phyloP scores from a whole-genome alignment of 2,113 vertebrate genomes.

The Periophthalmodon schlosseri region DNA sequence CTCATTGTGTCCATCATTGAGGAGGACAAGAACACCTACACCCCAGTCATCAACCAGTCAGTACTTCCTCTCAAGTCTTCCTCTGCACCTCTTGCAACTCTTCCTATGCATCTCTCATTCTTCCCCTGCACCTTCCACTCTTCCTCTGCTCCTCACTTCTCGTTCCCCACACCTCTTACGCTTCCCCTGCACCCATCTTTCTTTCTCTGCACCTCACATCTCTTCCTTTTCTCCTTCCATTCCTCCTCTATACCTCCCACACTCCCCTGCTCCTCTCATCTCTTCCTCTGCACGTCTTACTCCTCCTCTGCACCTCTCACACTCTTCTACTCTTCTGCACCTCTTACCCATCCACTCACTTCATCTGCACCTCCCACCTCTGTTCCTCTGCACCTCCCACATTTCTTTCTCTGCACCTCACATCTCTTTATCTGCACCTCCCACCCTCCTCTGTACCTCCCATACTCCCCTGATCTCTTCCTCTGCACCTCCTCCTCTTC shows the following conservation, averaged over 20 bases:
- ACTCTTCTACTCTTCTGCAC: not conserved
- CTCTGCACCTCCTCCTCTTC: not conserved
- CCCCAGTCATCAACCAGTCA: conserved; percentile 93
- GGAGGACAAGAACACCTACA: conserved; percentile 95
- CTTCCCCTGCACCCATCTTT: not conserved
- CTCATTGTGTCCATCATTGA: conserved; percentile 98
- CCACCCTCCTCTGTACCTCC: not conserved
- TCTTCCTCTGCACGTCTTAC: not conserved
- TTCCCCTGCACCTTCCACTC: not conserved
- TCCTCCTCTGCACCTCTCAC: not conserved
- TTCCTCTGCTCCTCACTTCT: not conserved
- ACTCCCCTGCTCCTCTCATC: not conserved
- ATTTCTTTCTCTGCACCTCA: not conserved
- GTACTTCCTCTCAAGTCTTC: conserved; percentile 23
- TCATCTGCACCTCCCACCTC: not conserved
- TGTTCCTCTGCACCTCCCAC: not conserved
- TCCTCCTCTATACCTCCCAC: no score
- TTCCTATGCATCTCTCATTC: not conserved
- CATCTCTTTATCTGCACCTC: not conserved
- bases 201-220: not conserved
- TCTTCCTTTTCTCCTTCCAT: not conserved
- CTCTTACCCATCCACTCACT: no score
- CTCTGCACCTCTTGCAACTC: not conserved
- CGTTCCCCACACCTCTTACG: not conserved
- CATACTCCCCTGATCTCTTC: not conserved